Percentiles rank a stretch among this genome's conserved stretches.
Evolutionary conservation across 2,113 vertebrate species (phyloP).

Genomic region (Ptyas mucosa): DNA sequence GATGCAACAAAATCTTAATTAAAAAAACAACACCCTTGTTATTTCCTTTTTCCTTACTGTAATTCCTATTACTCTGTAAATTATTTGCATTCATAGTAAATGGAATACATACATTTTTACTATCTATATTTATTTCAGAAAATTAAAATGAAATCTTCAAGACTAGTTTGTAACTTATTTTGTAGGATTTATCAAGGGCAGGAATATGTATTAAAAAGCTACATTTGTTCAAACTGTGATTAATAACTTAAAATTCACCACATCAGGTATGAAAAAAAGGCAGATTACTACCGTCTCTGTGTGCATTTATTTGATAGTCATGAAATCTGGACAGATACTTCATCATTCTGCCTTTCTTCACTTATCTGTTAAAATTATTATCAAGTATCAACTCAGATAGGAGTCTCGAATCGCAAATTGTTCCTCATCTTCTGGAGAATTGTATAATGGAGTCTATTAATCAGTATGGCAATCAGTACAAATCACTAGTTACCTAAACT

Average conservation of each 20-base stretch:
- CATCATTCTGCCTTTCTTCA: conserved; percentile 92
- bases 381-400: conserved; percentile 84
- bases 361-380: conserved; percentile 99
- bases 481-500: conserved; percentile 91
- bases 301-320: conserved; percentile 84
- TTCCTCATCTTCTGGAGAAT: conserved; percentile 77
- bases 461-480: conserved; percentile 81
- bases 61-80: conserved; percentile 17
- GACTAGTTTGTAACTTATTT: background rate
- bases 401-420: conserved; percentile 81
- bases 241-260: conserved; percentile 68
- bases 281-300: conserved; percentile 76
- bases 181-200: conserved; percentile 13
- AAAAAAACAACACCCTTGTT: background rate
- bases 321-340: conserved; percentile 81
- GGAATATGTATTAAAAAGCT: conserved; percentile 30
- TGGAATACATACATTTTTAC: conserved; percentile 14
- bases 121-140: background rate
- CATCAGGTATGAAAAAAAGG: conserved; percentile 49
- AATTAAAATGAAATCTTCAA: background rate
- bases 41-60: background rate
- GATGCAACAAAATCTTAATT: conserved; percentile 11
- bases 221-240: conserved; percentile 58
- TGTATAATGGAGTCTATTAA: conserved; percentile 91
- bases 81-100: conserved; percentile 6